phyloP scores from a whole-genome alignment of 92 coral and sea anemone species.

The Montipora capitata region DNA sequence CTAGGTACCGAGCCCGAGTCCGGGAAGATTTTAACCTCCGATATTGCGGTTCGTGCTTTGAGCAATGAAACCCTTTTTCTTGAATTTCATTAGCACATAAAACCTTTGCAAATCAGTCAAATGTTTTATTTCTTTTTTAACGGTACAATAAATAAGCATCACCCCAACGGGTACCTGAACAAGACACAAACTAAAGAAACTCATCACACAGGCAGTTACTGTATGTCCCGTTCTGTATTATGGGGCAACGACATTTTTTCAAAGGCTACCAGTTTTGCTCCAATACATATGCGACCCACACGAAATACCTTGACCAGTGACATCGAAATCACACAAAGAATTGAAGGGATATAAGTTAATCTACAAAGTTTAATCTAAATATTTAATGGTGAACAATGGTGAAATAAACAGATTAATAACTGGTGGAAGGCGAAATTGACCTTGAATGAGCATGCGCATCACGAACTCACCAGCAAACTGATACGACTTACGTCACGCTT shows the following conservation, averaged over 20 bases:
- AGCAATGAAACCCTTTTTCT: too few relatives aligned
- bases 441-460: neutral
- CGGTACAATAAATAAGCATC: slow-evolving; percentile 42
- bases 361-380: neutral
- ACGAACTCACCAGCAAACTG: neutral
- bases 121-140: slow-evolving; percentile 12
- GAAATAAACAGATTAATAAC: neutral
- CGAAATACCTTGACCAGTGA: neutral
- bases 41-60: too few relatives aligned
- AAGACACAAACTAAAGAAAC: neutral
- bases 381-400: neutral
- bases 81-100: too few relatives aligned
- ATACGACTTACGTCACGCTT: too few relatives aligned
- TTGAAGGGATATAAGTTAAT: neutral
- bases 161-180: neutral
- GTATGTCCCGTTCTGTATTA: neutral
- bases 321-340: neutral
- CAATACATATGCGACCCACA: neutral
- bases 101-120: too few relatives aligned
- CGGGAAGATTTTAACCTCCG: too few relatives aligned
- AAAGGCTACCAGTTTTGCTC: neutral
- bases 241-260: neutral
- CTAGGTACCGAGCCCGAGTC: too few relatives aligned
- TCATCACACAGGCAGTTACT: slow-evolving; percentile 9
- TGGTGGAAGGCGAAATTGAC: neutral